phyloP scores from a whole-genome alignment of 2,113 vertebrate species.

The Martes martes region DNA sequence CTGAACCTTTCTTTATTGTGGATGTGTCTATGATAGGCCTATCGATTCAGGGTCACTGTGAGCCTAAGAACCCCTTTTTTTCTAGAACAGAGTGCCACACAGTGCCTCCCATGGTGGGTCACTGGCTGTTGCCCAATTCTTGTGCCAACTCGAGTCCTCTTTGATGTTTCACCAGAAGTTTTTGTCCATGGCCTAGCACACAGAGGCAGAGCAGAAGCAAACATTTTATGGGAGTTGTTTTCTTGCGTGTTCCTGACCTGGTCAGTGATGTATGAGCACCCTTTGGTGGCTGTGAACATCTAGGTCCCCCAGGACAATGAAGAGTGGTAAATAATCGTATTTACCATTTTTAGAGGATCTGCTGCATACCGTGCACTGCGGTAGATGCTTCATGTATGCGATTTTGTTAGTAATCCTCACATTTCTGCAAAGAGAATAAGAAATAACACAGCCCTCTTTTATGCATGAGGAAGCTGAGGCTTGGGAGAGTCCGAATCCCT shows the following conservation, averaged over 20 bases:
- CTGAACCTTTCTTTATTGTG: not conserved
- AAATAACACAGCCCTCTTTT: slow-evolving; percentile 19
- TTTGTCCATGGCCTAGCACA: not conserved
- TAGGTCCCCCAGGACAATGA: not conserved
- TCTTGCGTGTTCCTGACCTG: not conserved
- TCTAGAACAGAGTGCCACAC: not conserved
- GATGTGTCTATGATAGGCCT: not conserved
- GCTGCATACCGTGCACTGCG: not conserved
- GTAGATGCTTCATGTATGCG: not conserved
- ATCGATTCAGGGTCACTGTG: not conserved
- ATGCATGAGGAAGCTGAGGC: slow-evolving; percentile 48
- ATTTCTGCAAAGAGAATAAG: not conserved
- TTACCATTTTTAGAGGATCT: not conserved
- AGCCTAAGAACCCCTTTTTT: not conserved
- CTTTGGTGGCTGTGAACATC: not conserved
- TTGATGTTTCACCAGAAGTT: not conserved
- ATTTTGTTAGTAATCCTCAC: not conserved
- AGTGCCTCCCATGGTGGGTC: not conserved
- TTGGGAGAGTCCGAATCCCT: slow-evolving; percentile 34
- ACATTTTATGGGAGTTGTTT: not conserved
- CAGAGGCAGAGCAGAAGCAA: not conserved
- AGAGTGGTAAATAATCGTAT: not conserved
- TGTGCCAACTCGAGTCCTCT: not conserved
- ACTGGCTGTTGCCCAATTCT: not conserved
- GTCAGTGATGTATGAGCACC: not conserved